These are phyloP conservation scores for Poecilia latipinna DNA, from an alignment of 2,113 vertebrate species.

Conservation along the genomic window DNA sequence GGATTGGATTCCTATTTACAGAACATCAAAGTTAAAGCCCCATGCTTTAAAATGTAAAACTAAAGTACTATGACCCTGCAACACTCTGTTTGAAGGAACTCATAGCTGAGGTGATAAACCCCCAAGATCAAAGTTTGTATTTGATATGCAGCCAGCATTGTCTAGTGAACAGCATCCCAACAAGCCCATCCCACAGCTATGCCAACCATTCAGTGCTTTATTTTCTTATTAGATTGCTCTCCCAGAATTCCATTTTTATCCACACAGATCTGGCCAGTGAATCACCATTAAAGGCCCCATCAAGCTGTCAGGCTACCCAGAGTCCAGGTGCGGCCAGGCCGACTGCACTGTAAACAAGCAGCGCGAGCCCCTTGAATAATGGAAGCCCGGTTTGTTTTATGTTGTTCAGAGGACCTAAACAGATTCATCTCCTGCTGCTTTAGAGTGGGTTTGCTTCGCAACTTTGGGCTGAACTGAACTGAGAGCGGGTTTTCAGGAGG, in stretches of 20 bases:
- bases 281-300: conserved; percentile 83
- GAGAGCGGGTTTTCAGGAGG: conserved; percentile 19
- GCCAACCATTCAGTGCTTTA: conserved; percentile 74
- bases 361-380: conserved; percentile 73
- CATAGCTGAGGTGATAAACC: conserved; percentile 70
- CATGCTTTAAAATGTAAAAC: conserved; percentile 62
- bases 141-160: conserved; percentile 70
- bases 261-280: conserved; percentile 81
- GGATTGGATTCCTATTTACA: conserved; percentile 63
- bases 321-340: conserved; percentile 74
- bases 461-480: conserved; percentile 46
- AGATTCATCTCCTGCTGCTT: conserved; percentile 77
- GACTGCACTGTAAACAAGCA: conserved; percentile 80
- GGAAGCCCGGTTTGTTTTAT: conserved; percentile 72
- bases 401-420: conserved; percentile 73
- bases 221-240: conserved; percentile 82
- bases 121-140: conserved; percentile 77
- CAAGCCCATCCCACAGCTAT: conserved; percentile 64
- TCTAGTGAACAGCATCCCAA: conserved; percentile 53
- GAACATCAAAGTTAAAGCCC: conserved; percentile 61
- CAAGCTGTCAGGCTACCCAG: conserved; percentile 79
- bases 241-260: conserved; percentile 84
- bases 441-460: conserved; percentile 71
- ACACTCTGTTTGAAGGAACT: conserved; percentile 52
- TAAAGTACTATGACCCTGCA: conserved; percentile 65